phyloP scores from a whole-genome alignment of 2,797 vertebrate genomes.

The Apogon hyalosoma region DNA sequence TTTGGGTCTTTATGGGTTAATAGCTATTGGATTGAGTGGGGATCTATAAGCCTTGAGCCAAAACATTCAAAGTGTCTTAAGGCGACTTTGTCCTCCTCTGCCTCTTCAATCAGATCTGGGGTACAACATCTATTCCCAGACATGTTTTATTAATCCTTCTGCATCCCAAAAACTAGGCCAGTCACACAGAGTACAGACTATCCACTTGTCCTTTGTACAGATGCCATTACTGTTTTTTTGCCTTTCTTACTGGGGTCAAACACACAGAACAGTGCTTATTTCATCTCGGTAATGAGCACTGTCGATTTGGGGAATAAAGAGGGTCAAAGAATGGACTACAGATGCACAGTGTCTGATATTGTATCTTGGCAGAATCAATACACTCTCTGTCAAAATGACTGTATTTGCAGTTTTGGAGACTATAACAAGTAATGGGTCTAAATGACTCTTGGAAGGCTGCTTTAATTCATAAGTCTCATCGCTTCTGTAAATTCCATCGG shows the following conservation, averaged over 20 bases:
- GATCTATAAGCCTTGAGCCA: constrained; percentile 6
- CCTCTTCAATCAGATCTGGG: constrained; percentile 50
- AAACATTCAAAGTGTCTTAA: constrained; percentile 33
- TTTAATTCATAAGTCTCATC: constrained; percentile 38
- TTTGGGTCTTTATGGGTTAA: no score
- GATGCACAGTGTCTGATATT: neutral
- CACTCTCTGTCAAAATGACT: constrained; percentile 12
- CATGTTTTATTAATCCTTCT: constrained; percentile 75
- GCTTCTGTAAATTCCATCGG: constrained; percentile 61
- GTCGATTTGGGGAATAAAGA: constrained; percentile 15
- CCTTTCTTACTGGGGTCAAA: constrained; percentile 35
- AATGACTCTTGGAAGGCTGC: constrained; percentile 39
- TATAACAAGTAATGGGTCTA: constrained; percentile 23
- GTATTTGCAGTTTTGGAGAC: constrained; percentile 32
- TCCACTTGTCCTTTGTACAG: constrained; percentile 59
- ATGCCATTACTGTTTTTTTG: constrained; percentile 50
- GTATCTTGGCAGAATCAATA: constrained; percentile 8
- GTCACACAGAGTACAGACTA: constrained; percentile 48
- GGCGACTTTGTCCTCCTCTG: constrained; percentile 44
- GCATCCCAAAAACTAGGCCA: constrained; percentile 74
- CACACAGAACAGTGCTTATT: constrained; percentile 35
- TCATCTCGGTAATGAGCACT: constrained; percentile 17
- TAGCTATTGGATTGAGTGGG: no score
- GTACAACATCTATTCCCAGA: constrained; percentile 57
- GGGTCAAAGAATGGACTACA: neutral